phyloP scores from a whole-genome alignment of 2,113 vertebrate genomes.

The Tachycineta bicolor region DNA sequence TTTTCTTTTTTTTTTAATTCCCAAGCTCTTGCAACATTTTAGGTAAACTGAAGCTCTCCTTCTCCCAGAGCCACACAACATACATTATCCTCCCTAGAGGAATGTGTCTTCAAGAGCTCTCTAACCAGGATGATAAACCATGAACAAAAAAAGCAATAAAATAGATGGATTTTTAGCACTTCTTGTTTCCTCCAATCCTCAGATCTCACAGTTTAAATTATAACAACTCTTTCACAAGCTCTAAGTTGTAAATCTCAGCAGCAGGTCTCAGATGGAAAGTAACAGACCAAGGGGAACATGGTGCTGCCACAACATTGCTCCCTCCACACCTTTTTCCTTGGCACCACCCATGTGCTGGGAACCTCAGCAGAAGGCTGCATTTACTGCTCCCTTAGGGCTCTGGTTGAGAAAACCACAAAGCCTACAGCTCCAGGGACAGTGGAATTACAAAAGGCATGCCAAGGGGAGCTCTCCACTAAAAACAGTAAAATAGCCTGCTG shows the following conservation, averaged over 20 bases:
- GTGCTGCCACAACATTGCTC: background rate
- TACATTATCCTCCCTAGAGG: background rate
- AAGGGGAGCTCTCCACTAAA: background rate
- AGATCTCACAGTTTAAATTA: background rate
- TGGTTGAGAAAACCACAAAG: background rate
- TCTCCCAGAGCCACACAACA: background rate
- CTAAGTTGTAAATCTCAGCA: background rate
- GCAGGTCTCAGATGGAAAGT: background rate
- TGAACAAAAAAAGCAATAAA: background rate
- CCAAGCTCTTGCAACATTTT: background rate
- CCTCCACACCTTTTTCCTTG: background rate
- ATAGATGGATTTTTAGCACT: background rate
- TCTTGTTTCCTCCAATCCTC: background rate
- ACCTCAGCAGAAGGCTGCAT: background rate
- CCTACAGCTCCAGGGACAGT: background rate
- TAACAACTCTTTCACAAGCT: background rate
- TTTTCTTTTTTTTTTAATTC: background rate
- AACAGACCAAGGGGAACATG: fast-evolving
- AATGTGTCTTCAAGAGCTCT: background rate
- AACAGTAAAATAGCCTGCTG: background rate
- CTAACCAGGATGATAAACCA: background rate
- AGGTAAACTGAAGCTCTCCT: background rate
- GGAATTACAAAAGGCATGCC: background rate
- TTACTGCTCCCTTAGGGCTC: background rate
- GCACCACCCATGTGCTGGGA: background rate